Percentiles rank a stretch among this genome's conserved stretches.
These are phyloP conservation scores for Rhineura floridana DNA, from an alignment of 2,113 vertebrate species.

Conservation along the genomic window DNA sequence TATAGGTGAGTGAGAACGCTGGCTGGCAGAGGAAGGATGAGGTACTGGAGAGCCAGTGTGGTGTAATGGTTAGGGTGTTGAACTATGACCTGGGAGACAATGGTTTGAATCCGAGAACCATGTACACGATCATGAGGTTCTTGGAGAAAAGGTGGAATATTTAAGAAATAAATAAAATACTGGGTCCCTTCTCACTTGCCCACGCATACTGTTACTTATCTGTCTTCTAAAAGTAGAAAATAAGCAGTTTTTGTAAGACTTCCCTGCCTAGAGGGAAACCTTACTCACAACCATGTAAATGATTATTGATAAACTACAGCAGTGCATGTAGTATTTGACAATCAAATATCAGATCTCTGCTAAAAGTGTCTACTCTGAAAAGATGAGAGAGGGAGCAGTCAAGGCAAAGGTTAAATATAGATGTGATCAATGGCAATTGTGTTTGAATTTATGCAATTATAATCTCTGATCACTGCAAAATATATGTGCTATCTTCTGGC, in stretches of 20 bases:
- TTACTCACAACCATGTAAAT: background rate
- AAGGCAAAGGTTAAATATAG: background rate
- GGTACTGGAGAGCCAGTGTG: too few species aligned
- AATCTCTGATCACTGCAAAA: background rate
- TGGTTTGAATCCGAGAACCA: too few species aligned
- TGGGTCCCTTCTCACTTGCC: background rate
- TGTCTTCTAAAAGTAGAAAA: background rate
- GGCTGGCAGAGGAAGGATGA: too few species aligned
- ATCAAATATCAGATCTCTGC: background rate
- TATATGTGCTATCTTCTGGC: background rate
- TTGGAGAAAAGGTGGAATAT: too few species aligned
- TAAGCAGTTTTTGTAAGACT: background rate
- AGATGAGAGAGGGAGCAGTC: background rate
- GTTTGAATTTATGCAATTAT: background rate
- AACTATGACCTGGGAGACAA: too few species aligned
- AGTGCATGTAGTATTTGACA: background rate
- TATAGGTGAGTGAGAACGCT: too few species aligned
- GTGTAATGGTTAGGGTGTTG: too few species aligned
- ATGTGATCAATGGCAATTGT: background rate
- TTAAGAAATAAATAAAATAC: too few species aligned
- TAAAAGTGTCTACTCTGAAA: background rate
- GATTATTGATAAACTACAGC: background rate
- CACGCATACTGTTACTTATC: background rate
- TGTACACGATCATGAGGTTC: too few species aligned
- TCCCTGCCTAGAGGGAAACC: background rate